A percentile compares a stretch with the other conserved stretches of the same genome.
Evolutionary conservation across 2,797 vertebrate species (phyloP).

Genomic region (Momotus momota): DNA sequence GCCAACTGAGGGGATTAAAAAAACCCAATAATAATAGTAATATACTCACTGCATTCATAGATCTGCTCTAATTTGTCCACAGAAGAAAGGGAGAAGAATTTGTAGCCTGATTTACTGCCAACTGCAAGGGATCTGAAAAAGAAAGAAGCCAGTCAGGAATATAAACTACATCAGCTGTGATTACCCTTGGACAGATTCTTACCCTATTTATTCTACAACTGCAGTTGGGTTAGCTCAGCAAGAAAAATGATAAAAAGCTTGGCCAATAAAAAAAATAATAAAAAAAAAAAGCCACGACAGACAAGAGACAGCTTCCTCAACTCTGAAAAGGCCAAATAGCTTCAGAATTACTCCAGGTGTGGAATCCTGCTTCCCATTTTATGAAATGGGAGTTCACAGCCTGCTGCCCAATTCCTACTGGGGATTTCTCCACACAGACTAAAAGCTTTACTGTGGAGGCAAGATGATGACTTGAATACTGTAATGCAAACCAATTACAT

Average conservation of each 20-base stretch:
- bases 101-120: conserved; percentile 98
- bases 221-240: neutral
- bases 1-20: neutral
- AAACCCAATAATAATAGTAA: neutral
- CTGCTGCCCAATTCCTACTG: neutral
- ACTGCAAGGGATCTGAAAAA: conserved; percentile 93
- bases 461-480: conserved; percentile 19
- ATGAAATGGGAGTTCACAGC: neutral
- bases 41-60: conserved; percentile 98
- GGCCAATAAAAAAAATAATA: neutral
- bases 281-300: neutral
- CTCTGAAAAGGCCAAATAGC: neutral
- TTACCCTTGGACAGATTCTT: neutral
- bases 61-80: conserved; percentile 99
- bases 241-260: neutral
- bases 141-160: conserved; percentile 65
- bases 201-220: neutral
- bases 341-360: neutral
- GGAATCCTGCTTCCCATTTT: neutral
- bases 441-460: neutral
- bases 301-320: neutral
- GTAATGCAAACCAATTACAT: conserved; percentile 45
- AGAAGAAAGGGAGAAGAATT: conserved; percentile 97
- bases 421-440: neutral
- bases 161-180: neutral